A percentile compares a stretch with the other conserved stretches of the same genome.
Evolutionary conservation across 2,797 vertebrate genomes (phyloP).

Genomic region (Cirrhinus mrigala): DNA sequence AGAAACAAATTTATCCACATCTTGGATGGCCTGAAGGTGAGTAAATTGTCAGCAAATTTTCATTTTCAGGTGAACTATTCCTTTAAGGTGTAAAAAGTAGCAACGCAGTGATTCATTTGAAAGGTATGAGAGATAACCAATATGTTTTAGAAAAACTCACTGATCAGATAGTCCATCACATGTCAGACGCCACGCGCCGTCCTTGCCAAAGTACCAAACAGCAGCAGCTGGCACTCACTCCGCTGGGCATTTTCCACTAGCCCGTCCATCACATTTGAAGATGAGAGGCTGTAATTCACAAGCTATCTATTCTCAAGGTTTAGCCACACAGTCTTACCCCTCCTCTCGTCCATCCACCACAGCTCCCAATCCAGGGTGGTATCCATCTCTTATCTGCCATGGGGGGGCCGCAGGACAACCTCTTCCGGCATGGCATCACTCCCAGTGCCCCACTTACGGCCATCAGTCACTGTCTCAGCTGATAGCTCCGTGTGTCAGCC

Average conservation of each 20-base stretch:
- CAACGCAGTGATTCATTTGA: not conserved
- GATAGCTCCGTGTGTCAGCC: constrained; percentile 74
- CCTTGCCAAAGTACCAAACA: constrained; percentile 39
- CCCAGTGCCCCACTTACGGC: constrained; percentile 57
- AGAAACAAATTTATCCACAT: not conserved
- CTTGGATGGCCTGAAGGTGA: not conserved
- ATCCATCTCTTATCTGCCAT: constrained; percentile 69
- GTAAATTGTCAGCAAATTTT: not conserved
- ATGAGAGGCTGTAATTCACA: constrained; percentile 46
- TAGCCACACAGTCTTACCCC: constrained; percentile 61
- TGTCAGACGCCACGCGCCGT: constrained; percentile 14
- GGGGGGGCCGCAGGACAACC: constrained; percentile 59
- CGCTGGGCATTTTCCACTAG: constrained; percentile 27
- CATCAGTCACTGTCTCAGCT: constrained; percentile 76
- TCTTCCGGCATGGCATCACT: constrained; percentile 60
- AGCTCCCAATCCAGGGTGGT: constrained; percentile 62
- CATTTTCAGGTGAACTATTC: not conserved
- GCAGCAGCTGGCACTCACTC: constrained; percentile 48
- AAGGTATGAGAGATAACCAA: not conserved
- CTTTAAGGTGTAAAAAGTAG: not conserved
- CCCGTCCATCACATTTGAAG: constrained; percentile 53
- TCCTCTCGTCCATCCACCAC: constrained; percentile 63
- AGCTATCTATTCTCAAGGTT: constrained; percentile 56
- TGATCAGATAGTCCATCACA: constrained; percentile 24
- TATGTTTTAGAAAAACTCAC: not conserved